Evolutionary conservation across 2,888 invertebrate species (phyloP).

Genomic region (Nymphalis polychloros): DNA sequence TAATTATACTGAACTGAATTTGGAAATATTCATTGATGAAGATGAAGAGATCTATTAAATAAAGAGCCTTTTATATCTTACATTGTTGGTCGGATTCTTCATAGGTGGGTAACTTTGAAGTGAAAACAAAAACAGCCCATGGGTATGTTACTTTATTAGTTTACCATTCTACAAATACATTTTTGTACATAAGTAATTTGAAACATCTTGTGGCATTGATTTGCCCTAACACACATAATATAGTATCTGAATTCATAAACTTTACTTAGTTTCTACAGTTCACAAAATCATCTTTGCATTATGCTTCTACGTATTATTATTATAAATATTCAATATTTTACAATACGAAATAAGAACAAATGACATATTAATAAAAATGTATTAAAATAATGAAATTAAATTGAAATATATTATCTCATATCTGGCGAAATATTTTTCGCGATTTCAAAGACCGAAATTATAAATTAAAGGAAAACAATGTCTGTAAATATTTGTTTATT

Average conservation of each 20-base stretch:
- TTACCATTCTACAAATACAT: slow-evolving; percentile 75
- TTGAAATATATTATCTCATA: not conserved
- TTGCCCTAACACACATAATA: slow-evolving; percentile 70
- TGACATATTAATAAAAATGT: not conserved
- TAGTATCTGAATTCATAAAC: slow-evolving; percentile 55
- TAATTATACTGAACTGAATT: no score
- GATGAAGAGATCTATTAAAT: not conserved
- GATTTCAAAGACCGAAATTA: not conserved
- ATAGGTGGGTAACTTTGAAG: no score
- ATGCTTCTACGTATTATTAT: not conserved
- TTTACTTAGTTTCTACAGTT: slow-evolving; percentile 25
- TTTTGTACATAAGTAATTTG: slow-evolving; percentile 68
- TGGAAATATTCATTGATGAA: no score
- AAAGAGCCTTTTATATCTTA: not conserved
- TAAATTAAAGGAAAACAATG: not conserved
- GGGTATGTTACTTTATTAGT: slow-evolving; percentile 53
- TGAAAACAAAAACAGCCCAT: slow-evolving; percentile 11
- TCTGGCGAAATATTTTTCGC: not conserved
- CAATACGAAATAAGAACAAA: not conserved
- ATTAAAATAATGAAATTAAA: slow-evolving; percentile 4
- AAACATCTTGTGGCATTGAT: slow-evolving; percentile 63
- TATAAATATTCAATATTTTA: slow-evolving; percentile 6
- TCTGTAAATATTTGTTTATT: slow-evolving; percentile 5
- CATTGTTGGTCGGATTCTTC: no score
- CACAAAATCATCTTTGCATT: slow-evolving; percentile 12